Conservation (phyloP, 2,888 invertebrate species). For the Cremastinae sp. region DNA sequence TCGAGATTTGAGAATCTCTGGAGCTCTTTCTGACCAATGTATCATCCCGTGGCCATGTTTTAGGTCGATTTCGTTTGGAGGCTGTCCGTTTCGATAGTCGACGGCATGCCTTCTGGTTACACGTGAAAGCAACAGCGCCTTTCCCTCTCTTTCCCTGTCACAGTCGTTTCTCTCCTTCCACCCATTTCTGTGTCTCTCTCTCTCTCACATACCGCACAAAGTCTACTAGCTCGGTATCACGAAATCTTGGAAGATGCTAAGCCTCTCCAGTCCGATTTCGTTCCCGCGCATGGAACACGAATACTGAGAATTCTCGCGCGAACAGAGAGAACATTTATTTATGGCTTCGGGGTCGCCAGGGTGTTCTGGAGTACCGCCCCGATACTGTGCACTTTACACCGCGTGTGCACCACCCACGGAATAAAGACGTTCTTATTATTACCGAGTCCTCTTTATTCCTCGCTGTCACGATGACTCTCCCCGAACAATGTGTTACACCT, state of each 20-base stretch:
- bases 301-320: slow-evolving; percentile 63
- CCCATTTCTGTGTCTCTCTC: slow-evolving; percentile 17
- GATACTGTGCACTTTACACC: slow-evolving; percentile 71
- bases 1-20: slow-evolving; percentile 35
- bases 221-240: slow-evolving; percentile 46
- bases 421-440: slow-evolving; percentile 71
- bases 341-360: slow-evolving; percentile 78
- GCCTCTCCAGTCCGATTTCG: slow-evolving; percentile 68
- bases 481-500: slow-evolving; percentile 17
- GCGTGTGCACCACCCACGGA: slow-evolving; percentile 70
- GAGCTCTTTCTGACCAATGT: slow-evolving; percentile 63
- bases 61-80: slow-evolving; percentile 68
- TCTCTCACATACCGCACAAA: slow-evolving; percentile 34
- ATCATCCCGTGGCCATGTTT: slow-evolving; percentile 74
- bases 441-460: slow-evolving; percentile 50
- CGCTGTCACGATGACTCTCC: not conserved
- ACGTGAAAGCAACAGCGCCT: slow-evolving; percentile 44
- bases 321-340: slow-evolving; percentile 78
- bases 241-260: slow-evolving; percentile 57
- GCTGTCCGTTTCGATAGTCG: slow-evolving; percentile 78
- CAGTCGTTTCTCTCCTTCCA: slow-evolving; percentile 18
- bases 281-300: slow-evolving; percentile 68
- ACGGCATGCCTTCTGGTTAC: slow-evolving; percentile 77
- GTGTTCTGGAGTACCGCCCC: slow-evolving; percentile 76
- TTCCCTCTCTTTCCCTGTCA: slow-evolving; percentile 26